Percentiles rank a stretch among this genome's conserved stretches.
phyloP scores from a whole-genome alignment of 92 coral and sea anemone genomes.

The Meandrina meandrites region DNA sequence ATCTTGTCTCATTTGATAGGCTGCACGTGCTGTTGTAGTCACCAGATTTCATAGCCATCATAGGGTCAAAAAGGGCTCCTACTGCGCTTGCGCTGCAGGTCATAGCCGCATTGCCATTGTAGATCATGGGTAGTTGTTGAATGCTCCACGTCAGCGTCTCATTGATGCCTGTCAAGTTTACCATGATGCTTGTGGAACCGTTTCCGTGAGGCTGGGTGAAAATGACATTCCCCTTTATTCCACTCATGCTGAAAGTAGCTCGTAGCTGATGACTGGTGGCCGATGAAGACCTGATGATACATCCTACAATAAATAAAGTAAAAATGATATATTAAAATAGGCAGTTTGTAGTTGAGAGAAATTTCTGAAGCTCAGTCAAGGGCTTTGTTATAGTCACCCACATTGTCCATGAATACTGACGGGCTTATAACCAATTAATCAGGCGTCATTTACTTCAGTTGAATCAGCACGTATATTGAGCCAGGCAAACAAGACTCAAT shows the following conservation, averaged over 20 bases:
- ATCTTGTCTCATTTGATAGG: slow-evolving; percentile 27
- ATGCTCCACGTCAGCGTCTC: slow-evolving; percentile 73
- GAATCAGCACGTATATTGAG: background rate
- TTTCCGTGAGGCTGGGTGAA: slow-evolving; percentile 52
- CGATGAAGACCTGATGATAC: slow-evolving; percentile 17
- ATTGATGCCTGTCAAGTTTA: slow-evolving; percentile 71
- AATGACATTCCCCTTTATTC: slow-evolving; percentile 70
- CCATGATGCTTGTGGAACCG: slow-evolving; percentile 61
- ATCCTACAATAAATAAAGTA: slow-evolving; percentile 6
- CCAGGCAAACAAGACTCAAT: background rate
- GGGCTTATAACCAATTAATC: background rate
- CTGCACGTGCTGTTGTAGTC: slow-evolving; percentile 54
- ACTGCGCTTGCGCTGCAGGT: slow-evolving; percentile 68
- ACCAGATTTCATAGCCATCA: slow-evolving; percentile 35
- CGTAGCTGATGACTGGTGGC: slow-evolving; percentile 25
- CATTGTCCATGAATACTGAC: no score
- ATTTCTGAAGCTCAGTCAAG: no score
- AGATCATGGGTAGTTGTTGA: slow-evolving; percentile 80
- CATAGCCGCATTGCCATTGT: slow-evolving; percentile 74
- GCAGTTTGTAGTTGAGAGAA: background rate
- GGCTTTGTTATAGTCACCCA: no score
- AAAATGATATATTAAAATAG: background rate
- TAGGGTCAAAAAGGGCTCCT: slow-evolving; percentile 78
- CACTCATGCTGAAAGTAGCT: slow-evolving; percentile 92
- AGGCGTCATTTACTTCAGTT: background rate